Evolutionary conservation across 2,888 invertebrate species (phyloP), one percentile per base, ranked within the genome.

Genomic region (Scrobipalpa costella): DNA sequence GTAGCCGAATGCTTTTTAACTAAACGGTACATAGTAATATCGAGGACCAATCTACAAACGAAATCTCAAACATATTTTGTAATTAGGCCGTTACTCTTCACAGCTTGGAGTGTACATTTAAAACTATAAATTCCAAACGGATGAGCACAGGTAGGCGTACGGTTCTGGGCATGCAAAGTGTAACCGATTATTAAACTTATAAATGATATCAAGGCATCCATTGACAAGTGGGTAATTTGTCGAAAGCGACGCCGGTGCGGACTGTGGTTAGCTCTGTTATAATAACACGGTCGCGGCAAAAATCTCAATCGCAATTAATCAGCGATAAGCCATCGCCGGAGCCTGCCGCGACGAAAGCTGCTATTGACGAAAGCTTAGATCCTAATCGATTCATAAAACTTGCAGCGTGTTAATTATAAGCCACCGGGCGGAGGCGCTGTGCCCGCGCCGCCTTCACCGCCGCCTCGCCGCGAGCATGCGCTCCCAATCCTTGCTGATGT

Each of bases 331-430:
- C 75, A 90, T 90, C 88, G 76, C 71, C 69, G 73, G 81, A 80
- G 80, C 77, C 74, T 76, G 78, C 80, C 76, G 80, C 85, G 85
- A 85, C 83, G 87, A 88, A 86, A 86, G 86, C 88, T 84, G 85
- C 84, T 85, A 91, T 90, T 90, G 91, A 91, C 86, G 89, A 91
- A 91, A 91, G 91, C 90, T 90, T 90, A 90, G 91, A 91, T 91
- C 80, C 83, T 89, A 91, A 91, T 91, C 91, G 88, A 86, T 89
- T 90, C 88, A 90, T 90, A 90, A 90, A 86, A 89, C 86, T 88
- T 83, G 86, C 85, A 85, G 86, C 84, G 91, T 90, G 91, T 91
- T 91, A 91, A 91, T 91, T 90, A 91, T 90, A 90, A 86, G 91
- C 91, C 90, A 91, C 91, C 78, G 90, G 78, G 78, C 83, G 84